Base-by-base conservation (phyloP, 2,797 vertebrate species). In the Centroberyx gerrardi region DNA sequence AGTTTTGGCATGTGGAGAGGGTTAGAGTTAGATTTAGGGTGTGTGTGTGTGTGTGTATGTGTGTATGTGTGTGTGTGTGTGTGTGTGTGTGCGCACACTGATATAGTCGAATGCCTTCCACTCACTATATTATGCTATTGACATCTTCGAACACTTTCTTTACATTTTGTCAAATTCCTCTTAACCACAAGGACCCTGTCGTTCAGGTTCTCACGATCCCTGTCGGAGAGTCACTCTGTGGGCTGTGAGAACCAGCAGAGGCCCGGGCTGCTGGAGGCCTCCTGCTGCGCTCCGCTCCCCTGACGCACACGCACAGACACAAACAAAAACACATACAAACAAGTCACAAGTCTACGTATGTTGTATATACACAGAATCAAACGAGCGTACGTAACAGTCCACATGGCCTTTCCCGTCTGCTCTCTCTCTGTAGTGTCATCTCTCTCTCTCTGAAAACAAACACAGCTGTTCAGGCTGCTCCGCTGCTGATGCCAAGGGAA, bases 141-240 rank as follows among this genome's bases (percentile, higher is more conserved):
- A 72, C 52, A 31, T 78, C 27, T 29, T 10, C 28, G 51, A 33
- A 29, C 31, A 5, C 72, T 58, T 44, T 70, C 66, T 64, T 80
- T 66, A 55, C 70, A 71, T 80, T 76, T 59, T 13, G 55, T 52
- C 13, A 6, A 52, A 76, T 83, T 82, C 74, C 64, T 80, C 74
- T 38, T 3, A 6, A 79, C 68, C 80, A 66, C 49, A 9, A 66
- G 73, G 83, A 87, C 74, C 74, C 83, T 36, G 68, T 52, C 74
- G 62, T 68, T 73, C 75, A 79, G 76, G 84, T 90, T 92, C 90
- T 89, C 90, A 92, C 76, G 87, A 79, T 84, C 88, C 77, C 82
- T 76, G 84, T 84, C 76, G 31, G 53, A 73, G 74, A 81, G 80
- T 72, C 71, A 40, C 82, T 79, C 69, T 4, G 63, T 53, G 71